Percentiles rank a stretch among this genome's conserved stretches.
phyloP scores from a whole-genome alignment of 92 coral and sea anemone species.

The Plumapathes pennacea region DNA sequence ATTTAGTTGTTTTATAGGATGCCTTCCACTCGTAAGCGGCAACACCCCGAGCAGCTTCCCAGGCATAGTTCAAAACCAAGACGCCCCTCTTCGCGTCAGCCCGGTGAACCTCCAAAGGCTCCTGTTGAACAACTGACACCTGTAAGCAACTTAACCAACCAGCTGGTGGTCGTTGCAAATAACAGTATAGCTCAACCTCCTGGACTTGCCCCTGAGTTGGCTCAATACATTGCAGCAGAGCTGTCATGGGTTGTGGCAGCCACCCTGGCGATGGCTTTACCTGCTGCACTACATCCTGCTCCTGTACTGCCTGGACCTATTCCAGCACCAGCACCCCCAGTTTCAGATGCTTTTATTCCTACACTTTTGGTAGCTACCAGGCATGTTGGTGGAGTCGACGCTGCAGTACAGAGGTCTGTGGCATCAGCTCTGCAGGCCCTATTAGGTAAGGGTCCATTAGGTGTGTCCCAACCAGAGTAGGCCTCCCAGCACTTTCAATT shows the following conservation, averaged over 20 bases:
- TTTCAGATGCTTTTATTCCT: neutral
- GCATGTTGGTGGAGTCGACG: neutral
- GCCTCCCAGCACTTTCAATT: neutral
- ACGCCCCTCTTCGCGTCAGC: neutral
- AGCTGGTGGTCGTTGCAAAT: neutral
- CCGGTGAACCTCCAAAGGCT: neutral
- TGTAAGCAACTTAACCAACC: neutral
- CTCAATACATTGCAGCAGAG: neutral
- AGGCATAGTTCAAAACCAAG: neutral
- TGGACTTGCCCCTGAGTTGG: neutral
- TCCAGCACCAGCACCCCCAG: neutral
- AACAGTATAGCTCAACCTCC: too few relatives aligned
- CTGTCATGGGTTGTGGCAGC: neutral
- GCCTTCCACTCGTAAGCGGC: neutral
- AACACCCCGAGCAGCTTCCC: neutral
- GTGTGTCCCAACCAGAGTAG: neutral
- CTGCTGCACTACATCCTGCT: neutral
- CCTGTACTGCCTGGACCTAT: neutral
- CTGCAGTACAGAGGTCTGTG: conserved; percentile 2
- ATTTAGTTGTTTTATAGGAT: too few relatives aligned
- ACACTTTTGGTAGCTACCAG: neutral
- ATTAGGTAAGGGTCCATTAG: neutral
- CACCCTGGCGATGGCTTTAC: neutral
- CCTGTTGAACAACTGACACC: neutral
- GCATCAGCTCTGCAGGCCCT: neutral